Evolutionary conservation across 2,888 invertebrate genomes (phyloP), one percentile per base, ranked within the genome.

Genomic region (Chymomyza amoena): DNA sequence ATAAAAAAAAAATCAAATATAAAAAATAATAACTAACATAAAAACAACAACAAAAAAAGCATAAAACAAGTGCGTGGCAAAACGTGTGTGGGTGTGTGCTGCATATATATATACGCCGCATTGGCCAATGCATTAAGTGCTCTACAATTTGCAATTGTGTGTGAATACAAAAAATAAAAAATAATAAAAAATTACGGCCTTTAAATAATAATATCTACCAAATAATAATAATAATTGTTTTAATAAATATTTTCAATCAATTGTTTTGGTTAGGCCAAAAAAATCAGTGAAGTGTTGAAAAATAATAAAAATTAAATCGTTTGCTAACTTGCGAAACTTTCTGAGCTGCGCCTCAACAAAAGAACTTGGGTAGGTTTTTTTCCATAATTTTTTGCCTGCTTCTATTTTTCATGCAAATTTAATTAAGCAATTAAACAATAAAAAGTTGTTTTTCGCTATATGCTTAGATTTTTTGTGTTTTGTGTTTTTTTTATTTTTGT

Each of bases 391-490:
- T 57, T 63, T 61, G 25, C 52, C 39, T 39, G 18, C 50, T 28
- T 32, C 36, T 59, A 68, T 73, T 75, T 70, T 73, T 73, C 76
- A 84, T 87, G 87, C 80, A 87, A 87, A 85, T 82, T 72, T 60
- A 87, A 83, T 87, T 85, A 83, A 80, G 83, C 77, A 85, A 87
- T 80, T 87, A 85, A 70, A 72, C 66, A 73, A 72, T 59, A 18
- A 57, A 57, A 57, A 18, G 25, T 15, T 57, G 18, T 18, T 54
- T 57, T 62, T 65, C 57, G 65, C 65, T 57, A 32, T 59, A 61
- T 69, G 32, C 36, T 64, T 64, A 39, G n/a, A 51, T 16, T 71
- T 71, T 71, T 71, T 25, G 36, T 62, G 68, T 70, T 51, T 39
- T 52, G 39, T 59, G 28, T 71, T 71, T 71, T 3, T 20, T 63